phyloP scores from a whole-genome alignment of 2,888 invertebrate genomes.

The Margaritifera margaritifera region DNA sequence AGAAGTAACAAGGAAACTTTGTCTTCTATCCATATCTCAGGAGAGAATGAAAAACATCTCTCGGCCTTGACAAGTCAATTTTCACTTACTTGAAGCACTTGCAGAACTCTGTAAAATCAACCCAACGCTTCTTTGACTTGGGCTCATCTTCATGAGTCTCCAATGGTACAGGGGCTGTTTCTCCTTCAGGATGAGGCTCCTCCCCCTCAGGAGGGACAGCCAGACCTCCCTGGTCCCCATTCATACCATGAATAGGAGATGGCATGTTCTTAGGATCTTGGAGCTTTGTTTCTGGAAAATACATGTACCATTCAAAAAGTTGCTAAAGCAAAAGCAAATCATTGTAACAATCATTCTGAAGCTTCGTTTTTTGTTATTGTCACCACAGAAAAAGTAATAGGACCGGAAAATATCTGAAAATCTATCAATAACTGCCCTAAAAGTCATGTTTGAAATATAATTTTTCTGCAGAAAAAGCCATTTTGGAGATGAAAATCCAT shows the following conservation, averaged over 20 bases:
- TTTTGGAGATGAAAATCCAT: no score
- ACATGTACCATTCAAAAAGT: no score
- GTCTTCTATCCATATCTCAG: no score
- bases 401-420: neutral
- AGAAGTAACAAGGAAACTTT: no score
- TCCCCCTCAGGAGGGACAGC: conserved; percentile 47
- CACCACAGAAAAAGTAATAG: no score
- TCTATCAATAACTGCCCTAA: no score
- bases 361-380: no score
- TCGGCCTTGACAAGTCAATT: neutral
- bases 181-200: conserved; percentile 28
- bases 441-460: no score
- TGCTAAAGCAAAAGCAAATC: neutral
- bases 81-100: conserved; percentile 71
- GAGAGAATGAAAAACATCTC: no score
- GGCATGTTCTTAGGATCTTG: conserved; percentile 9
- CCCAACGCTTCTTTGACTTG: conserved; percentile 67
- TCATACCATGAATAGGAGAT: conserved; percentile 19
- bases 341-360: no score
- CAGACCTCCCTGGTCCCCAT: conserved; percentile 39
- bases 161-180: conserved; percentile 16
- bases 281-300: conserved; percentile 9
- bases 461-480: no score
- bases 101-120: conserved; percentile 71
- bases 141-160: conserved; percentile 18